Evolutionary conservation across 2,888 invertebrate species (phyloP), one percentile per base, ranked within the genome.

Genomic region (Rugalucina vietnamica): DNA sequence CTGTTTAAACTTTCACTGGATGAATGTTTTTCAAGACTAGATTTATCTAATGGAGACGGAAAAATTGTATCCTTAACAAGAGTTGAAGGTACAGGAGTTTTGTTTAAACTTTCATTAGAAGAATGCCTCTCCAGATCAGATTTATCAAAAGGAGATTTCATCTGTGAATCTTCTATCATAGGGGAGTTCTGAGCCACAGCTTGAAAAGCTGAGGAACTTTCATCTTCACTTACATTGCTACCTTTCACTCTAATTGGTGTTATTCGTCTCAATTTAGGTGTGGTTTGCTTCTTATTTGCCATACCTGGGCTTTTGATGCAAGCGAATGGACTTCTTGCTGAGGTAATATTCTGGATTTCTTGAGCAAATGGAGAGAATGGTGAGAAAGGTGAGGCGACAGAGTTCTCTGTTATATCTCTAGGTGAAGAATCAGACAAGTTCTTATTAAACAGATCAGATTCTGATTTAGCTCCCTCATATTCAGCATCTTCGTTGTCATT

Each of bases 281-380:
- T 49, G 1, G 79, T 36, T 18, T 27, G 65, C 14, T 27, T 21
- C 50, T 50, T 70, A 34, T 18, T 43, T 14, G 82, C 37, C 29
- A 77, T 32, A 3, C 69, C 36, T n/a, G 83, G 81, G 57, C 81
- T 82, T n/a, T 57, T 36, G 10, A 80, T 29, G 24, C 70, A 76
- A 14, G 83, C 54, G 12, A 84, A 49, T 32, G 84, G 84, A 69
- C 85, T 84, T 39, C 69, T 50, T 2, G 18, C 78, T 24, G 75
- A 57, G 8, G 77, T 85, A 24, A 87, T 84, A 57, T 49, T 82
- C 75, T 87, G 85, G 10, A 87, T 80, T 76, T 87, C 87, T 71
- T 76, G 83, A 3, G 79, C 87, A 87, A 85, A 85, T 24, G 86
- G 86, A 24, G 86, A 86, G 50, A 86, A 86, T n/a, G 87, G 87